These are phyloP conservation scores for Perizoma affinitatum DNA, from an alignment of 2,888 invertebrate genomes.

Conservation along the genomic window DNA sequence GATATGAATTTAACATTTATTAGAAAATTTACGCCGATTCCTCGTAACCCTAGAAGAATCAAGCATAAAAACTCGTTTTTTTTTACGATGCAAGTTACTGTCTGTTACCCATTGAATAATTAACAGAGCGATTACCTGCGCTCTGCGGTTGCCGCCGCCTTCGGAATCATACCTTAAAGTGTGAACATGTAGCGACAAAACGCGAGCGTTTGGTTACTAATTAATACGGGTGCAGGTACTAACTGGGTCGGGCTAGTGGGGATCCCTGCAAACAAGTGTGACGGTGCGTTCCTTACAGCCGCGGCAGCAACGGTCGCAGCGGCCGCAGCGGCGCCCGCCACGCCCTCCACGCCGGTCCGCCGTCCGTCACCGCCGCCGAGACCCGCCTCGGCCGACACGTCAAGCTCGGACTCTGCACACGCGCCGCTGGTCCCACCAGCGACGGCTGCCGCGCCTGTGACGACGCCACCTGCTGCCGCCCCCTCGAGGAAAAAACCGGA, in stretches of 20 bases:
- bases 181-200: not conserved
- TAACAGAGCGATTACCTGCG: no score
- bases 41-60: no score
- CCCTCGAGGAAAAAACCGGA: slow-evolving; percentile 52
- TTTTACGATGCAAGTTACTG: no score
- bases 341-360: slow-evolving; percentile 46
- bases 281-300: slow-evolving; percentile 16
- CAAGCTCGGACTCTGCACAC: slow-evolving; percentile 80
- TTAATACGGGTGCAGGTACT: slow-evolving; percentile 1
- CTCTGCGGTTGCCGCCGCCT: no score
- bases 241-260: not conserved
- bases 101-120: no score
- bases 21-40: no score
- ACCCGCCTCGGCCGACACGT: slow-evolving; percentile 82
- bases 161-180: no score
- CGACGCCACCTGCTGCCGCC: slow-evolving; percentile 41
- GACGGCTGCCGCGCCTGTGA: slow-evolving; percentile 29
- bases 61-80: no score
- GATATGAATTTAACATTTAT: no score
- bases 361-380: slow-evolving; percentile 73
- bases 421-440: slow-evolving; percentile 65
- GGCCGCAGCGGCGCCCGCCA: slow-evolving; percentile 37
- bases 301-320: slow-evolving; percentile 37
- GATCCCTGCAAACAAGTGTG: slow-evolving; percentile 8
- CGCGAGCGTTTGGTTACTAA: not conserved